Evolutionary conservation across 2,888 invertebrate genomes (phyloP).

Genomic region (Deilephila elpenor): DNA sequence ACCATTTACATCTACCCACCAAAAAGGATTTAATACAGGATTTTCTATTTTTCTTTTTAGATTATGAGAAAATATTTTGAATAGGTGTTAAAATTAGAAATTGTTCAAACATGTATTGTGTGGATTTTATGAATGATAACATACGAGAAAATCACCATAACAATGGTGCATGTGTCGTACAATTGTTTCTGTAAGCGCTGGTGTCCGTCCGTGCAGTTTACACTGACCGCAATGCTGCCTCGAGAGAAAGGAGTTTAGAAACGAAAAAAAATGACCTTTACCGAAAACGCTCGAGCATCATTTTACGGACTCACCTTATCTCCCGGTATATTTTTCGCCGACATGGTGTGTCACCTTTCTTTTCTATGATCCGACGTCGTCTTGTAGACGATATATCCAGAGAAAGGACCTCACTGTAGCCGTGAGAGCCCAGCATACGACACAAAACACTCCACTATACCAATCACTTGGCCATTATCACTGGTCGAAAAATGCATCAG

Average conservation of each 20-base stretch:
- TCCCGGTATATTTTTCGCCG: conserved; percentile 92
- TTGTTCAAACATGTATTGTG: conserved; percentile 17
- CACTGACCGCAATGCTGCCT: conserved; percentile 47
- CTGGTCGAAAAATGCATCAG: conserved; percentile 78
- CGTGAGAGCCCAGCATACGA: conserved; percentile 82
- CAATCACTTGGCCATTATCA: conserved; percentile 84
- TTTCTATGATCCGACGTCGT: conserved; percentile 77
- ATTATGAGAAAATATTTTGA: background rate
- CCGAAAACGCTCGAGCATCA: conserved; percentile 46
- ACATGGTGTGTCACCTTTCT: conserved; percentile 86
- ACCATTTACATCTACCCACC: background rate
- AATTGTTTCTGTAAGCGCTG: conserved; percentile 27
- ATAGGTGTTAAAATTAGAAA: background rate
- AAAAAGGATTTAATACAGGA: background rate
- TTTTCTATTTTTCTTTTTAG: background rate
- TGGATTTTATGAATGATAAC: conserved; percentile 20
- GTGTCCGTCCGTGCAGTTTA: conserved; percentile 38
- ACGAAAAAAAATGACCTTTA: conserved; percentile 75
- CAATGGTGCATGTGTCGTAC: conserved; percentile 27
- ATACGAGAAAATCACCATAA: conserved; percentile 25
- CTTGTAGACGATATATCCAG: conserved; percentile 81
- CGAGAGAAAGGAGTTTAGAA: conserved; percentile 75
- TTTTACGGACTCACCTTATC: conserved; percentile 88
- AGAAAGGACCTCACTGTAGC: conserved; percentile 81
- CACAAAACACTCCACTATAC: conserved; percentile 82